Evolutionary conservation across 2,888 invertebrate genomes (phyloP).

Genomic region (Agrochola lychnidis): DNA sequence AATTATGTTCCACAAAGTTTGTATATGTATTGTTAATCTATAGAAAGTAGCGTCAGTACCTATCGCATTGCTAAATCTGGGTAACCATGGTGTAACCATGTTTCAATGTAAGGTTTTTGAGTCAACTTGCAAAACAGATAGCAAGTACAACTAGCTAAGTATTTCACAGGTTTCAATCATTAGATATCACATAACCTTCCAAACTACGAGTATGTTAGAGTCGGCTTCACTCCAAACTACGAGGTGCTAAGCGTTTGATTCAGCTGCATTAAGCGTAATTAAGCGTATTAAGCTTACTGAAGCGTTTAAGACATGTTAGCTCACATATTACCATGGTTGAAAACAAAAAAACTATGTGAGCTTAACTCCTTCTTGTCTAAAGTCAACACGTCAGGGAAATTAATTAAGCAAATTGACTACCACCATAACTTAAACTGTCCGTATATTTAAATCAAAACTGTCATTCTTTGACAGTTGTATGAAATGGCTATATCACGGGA

Average conservation of each 20-base stretch:
- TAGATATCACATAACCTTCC: neutral
- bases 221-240: neutral
- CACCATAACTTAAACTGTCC: neutral
- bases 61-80: neutral
- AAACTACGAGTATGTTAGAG: neutral
- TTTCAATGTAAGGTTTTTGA: neutral
- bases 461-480: neutral
- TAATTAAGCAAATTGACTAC: neutral
- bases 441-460: neutral
- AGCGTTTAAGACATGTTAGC: no score
- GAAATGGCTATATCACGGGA: neutral
- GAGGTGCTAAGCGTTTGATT: slow-evolving; percentile 17
- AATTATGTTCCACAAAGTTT: neutral
- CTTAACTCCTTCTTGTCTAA: neutral
- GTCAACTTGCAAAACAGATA: neutral
- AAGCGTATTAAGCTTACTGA: no score
- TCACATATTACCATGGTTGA: no score
- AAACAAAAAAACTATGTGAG: no score
- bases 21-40: neutral
- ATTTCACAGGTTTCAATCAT: neutral
- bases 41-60: no score
- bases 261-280: neutral
- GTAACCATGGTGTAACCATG: neutral
- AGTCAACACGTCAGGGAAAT: neutral
- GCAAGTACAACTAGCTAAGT: neutral